Evolutionary conservation across 1,140 invertebrate species (phyloP).

Genomic region (Hyphantria cunea): DNA sequence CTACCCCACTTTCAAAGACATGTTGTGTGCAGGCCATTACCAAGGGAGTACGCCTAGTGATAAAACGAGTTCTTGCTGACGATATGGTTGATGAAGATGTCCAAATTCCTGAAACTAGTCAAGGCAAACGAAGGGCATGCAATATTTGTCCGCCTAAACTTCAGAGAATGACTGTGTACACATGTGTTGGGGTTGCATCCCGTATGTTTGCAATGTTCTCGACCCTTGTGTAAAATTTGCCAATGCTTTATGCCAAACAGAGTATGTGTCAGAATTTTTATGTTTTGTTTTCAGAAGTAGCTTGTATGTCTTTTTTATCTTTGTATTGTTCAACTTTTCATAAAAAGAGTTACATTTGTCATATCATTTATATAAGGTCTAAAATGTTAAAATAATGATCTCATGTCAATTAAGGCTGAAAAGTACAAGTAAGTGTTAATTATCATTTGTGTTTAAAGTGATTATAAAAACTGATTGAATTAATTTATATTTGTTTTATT

Average conservation of each 20-base stretch:
- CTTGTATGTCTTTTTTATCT: slow-evolving; percentile 37
- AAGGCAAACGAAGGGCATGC: slow-evolving; percentile 40
- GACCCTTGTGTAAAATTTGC: slow-evolving; percentile 24
- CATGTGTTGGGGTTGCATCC: slow-evolving; percentile 39
- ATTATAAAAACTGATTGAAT: slow-evolving; percentile 36
- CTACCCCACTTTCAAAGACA: slow-evolving; percentile 44
- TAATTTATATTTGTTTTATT: slow-evolving; percentile 36
- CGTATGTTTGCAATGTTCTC: slow-evolving; percentile 4
- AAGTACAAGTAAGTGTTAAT: slow-evolving; percentile 28
- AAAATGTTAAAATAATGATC: slow-evolving; percentile 36
- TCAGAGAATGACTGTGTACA: slow-evolving; percentile 40
- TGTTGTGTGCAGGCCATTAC: slow-evolving; percentile 38
- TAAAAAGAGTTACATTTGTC: slow-evolving; percentile 35
- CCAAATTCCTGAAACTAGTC: slow-evolving; percentile 35
- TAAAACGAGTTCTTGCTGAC: slow-evolving; percentile 23
- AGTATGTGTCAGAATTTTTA: slow-evolving; percentile 41
- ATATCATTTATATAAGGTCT: slow-evolving; percentile 37
- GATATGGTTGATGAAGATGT: slow-evolving; percentile 37
- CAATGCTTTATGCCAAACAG: slow-evolving; percentile 43
- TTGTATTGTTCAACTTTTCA: slow-evolving; percentile 34
- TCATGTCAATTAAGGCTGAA: slow-evolving; percentile 34
- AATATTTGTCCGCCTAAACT: slow-evolving; percentile 26
- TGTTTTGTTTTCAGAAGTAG: slow-evolving; percentile 40
- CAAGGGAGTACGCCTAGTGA: slow-evolving; percentile 36
- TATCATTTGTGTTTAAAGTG: slow-evolving; percentile 30